A percentile compares a stretch with the other conserved stretches of the same genome.
phyloP scores from a whole-genome alignment of 2,797 vertebrate species.

The Morus bassanus region DNA sequence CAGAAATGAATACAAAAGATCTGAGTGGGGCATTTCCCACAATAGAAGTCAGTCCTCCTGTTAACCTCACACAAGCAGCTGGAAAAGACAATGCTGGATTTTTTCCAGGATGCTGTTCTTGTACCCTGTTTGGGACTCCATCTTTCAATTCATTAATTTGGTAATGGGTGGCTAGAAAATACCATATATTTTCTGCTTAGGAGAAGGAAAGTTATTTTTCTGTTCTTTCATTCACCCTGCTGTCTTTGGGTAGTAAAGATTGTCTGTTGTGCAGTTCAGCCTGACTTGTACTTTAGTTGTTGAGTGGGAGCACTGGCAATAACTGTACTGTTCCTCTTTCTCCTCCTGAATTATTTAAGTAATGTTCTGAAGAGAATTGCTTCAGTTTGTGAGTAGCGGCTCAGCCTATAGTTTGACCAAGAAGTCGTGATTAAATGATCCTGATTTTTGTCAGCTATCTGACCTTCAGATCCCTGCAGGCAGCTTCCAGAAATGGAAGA shows the following conservation, averaged over 20 bases:
- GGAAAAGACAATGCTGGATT: slow-evolving; percentile 48
- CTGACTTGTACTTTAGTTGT: not conserved
- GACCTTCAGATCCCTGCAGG: not conserved
- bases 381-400: not conserved
- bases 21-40: slow-evolving; percentile 39
- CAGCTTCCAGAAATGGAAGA: not conserved
- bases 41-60: slow-evolving; percentile 39
- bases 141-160: slow-evolving; percentile 3
- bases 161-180: slow-evolving; percentile 13
- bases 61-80: slow-evolving; percentile 45
- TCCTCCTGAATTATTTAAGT: not conserved
- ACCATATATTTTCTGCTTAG: not conserved
- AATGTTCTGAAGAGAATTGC: not conserved
- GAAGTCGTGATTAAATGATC: not conserved
- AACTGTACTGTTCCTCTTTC: not conserved
- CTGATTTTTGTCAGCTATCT: not conserved
- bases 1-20: slow-evolving; percentile 60
- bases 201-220: not conserved
- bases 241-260: not conserved
- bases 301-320: not conserved
- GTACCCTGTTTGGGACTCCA: not conserved
- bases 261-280: slow-evolving; percentile 1
- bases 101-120: slow-evolving; percentile 1
- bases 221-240: not conserved
- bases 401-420: not conserved